phyloP scores from a whole-genome alignment of 2,888 invertebrate species.

The Epiperipatus broadwayi region DNA sequence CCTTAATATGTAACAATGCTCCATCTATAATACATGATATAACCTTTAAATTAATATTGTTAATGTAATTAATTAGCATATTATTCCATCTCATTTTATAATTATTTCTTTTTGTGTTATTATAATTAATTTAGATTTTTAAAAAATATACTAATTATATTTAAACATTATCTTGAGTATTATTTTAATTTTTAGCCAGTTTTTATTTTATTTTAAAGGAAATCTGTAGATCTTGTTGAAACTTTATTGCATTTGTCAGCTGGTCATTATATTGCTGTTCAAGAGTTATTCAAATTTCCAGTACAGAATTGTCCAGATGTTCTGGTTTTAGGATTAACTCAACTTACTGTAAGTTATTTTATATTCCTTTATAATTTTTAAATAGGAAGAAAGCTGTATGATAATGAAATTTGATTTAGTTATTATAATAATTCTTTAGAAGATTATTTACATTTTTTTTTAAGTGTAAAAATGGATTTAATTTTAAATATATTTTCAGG shows the following conservation, averaged over 20 bases:
- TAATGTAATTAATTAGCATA: too few relatives aligned
- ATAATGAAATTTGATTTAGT: too few relatives aligned
- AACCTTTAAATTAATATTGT: too few relatives aligned
- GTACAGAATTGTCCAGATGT: slow-evolving; percentile 86
- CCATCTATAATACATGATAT: too few relatives aligned
- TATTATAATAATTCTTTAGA: slow-evolving; percentile 42
- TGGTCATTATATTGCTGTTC: slow-evolving; percentile 59
- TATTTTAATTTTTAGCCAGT: not conserved
- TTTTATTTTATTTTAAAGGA: slow-evolving; percentile 29
- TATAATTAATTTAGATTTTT: not conserved
- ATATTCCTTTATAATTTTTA: not conserved
- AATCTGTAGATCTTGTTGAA: slow-evolving; percentile 75
- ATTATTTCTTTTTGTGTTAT: too few relatives aligned
- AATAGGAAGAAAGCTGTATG: not conserved
- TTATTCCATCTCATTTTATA: too few relatives aligned
- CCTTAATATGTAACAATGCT: too few relatives aligned
- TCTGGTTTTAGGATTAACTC: slow-evolving; percentile 64
- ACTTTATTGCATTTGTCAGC: slow-evolving; percentile 61
- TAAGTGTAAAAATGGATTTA: slow-evolving; percentile 1
- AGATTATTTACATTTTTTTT: slow-evolving; percentile 12
- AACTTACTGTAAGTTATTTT: slow-evolving; percentile 60
- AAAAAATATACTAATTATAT: not conserved
- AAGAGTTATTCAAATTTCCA: slow-evolving; percentile 77
- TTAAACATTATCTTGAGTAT: not conserved
- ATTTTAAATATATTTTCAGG: slow-evolving; percentile 1